Percentiles rank a stretch among this genome's conserved stretches.
phyloP scores from a whole-genome alignment of 2,797 vertebrate genomes.

The Alectoris magna region DNA sequence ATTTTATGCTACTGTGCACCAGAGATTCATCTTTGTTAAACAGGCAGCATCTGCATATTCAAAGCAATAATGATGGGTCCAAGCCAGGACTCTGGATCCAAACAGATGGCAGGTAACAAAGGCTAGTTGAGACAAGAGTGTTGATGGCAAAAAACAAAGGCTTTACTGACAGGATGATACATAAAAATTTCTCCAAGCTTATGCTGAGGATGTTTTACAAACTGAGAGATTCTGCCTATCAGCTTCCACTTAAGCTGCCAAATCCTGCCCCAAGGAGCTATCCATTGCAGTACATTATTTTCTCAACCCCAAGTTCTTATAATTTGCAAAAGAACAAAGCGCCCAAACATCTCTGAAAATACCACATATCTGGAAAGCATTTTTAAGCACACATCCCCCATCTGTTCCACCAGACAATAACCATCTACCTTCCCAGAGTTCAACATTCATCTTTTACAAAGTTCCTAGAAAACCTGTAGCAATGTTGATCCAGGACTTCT shows the following conservation, averaged over 20 bases:
- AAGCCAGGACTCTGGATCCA: slow-evolving; percentile 10
- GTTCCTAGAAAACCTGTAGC: not conserved
- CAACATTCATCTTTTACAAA: not conserved
- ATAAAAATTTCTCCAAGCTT: not conserved
- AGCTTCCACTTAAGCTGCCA: not conserved
- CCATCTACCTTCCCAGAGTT: not conserved
- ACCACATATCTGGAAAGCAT: not conserved
- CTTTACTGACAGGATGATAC: not conserved
- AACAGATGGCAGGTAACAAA: slow-evolving; percentile 39
- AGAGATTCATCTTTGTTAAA: not conserved
- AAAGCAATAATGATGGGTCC: not conserved
- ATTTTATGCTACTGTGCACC: not conserved
- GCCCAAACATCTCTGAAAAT: not conserved
- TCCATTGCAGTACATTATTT: not conserved
- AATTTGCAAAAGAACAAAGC: slow-evolving; percentile 22
- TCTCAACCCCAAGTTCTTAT: not conserved
- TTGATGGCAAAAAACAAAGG: slow-evolving; percentile 2
- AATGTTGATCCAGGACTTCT: not conserved
- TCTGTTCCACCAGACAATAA: not conserved
- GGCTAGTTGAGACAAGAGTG: slow-evolving; percentile 1
- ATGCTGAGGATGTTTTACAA: not conserved
- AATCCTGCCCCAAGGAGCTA: not conserved
- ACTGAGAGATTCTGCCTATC: not conserved
- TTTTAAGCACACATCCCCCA: not conserved
- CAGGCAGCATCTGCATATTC: not conserved